Percentiles rank a stretch among this genome's conserved stretches.
These are phyloP conservation scores for Nemapogon koenigi DNA, from an alignment of 2,888 invertebrate genomes.

Conservation along the genomic window DNA sequence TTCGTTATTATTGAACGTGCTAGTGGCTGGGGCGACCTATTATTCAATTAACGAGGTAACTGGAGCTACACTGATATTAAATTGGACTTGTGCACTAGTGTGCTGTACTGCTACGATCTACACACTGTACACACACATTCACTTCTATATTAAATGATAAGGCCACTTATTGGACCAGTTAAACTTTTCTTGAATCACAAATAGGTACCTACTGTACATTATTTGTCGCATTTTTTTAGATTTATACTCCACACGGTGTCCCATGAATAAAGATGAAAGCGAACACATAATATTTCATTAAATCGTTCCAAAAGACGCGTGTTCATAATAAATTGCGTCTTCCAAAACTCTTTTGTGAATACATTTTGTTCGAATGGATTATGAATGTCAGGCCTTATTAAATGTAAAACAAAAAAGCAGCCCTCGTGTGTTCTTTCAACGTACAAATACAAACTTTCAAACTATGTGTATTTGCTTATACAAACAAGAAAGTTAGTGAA, in stretches of 20 bases:
- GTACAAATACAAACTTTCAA: conserved; percentile 64
- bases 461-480: conserved; percentile 63
- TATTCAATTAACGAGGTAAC: conserved; percentile 2
- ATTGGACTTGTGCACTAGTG: conserved; percentile 3
- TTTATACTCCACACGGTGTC: no score
- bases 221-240: no score
- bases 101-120: not conserved
- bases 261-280: no score
- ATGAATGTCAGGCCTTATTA: conserved; percentile 6
- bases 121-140: not conserved
- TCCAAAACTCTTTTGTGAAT: no score
- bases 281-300: no score
- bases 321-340: no score
- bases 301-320: no score
- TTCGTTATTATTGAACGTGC: not conserved
- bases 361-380: no score
- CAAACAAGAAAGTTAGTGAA: conserved; percentile 67
- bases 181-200: no score
- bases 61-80: conserved; percentile 2
- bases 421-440: conserved; percentile 23
- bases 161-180: conserved; percentile 5
- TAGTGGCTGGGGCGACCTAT: not conserved
- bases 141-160: conserved; percentile 5
- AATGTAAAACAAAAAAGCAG: conserved; percentile 5
- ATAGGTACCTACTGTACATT: no score